Conservation (phyloP, 2,888 invertebrate genomes). For the Eurytoma californica region DNA sequence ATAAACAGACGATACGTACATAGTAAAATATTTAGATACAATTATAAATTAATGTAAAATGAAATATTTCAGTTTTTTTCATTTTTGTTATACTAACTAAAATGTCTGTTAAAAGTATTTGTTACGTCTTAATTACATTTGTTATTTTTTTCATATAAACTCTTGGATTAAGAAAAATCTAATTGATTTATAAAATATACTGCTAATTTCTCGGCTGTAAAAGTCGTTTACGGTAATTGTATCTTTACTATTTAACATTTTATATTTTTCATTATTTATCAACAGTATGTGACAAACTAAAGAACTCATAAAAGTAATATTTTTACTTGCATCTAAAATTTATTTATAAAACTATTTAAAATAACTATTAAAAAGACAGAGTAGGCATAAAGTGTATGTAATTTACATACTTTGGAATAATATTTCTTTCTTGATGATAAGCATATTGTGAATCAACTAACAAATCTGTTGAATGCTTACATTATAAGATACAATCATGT, state of each 20-base stretch:
- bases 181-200: slow-evolving; percentile 28
- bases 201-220: slow-evolving; percentile 15
- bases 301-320: background rate
- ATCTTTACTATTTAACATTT: slow-evolving; percentile 30
- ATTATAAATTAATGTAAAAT: slow-evolving; percentile 2
- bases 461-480: background rate
- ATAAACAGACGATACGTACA: slow-evolving; percentile 9
- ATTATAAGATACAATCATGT: background rate
- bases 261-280: slow-evolving; percentile 23
- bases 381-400: slow-evolving; percentile 17
- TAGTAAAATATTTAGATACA: slow-evolving; percentile 25
- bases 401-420: background rate
- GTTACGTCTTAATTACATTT: slow-evolving; percentile 23
- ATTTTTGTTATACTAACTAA: slow-evolving; percentile 50
- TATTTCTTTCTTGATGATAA: background rate
- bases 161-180: slow-evolving; percentile 25
- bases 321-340: slow-evolving; percentile 24
- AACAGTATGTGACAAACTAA: slow-evolving; percentile 8
- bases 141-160: slow-evolving; percentile 32
- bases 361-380: background rate
- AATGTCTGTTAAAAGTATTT: slow-evolving; percentile 47
- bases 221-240: slow-evolving; percentile 18
- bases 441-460: background rate
- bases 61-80: slow-evolving; percentile 23
- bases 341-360: slow-evolving; percentile 3